phyloP scores from a whole-genome alignment of 2,797 vertebrate species.

The Gymnodraco acuticeps region DNA sequence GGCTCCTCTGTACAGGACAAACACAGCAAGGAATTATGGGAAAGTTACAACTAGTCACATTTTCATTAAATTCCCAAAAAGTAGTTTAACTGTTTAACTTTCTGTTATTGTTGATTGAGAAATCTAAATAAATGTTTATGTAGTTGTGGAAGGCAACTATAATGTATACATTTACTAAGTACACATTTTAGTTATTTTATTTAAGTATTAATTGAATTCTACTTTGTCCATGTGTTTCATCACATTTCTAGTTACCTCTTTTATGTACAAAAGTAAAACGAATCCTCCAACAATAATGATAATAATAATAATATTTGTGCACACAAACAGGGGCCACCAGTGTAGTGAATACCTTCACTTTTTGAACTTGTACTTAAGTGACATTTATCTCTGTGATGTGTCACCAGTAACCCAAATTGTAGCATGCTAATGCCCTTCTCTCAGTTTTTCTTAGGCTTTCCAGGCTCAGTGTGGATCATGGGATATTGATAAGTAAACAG shows the following conservation, averaged over 20 bases:
- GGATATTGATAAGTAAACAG: conserved; percentile 19
- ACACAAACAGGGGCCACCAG: background rate
- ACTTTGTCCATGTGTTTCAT: background rate
- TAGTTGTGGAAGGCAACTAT: background rate
- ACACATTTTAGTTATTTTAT: background rate
- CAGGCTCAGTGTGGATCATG: conserved; percentile 12
- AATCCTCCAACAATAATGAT: background rate
- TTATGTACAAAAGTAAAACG: too few species aligned
- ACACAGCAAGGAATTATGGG: conserved; percentile 40
- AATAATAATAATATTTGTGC: background rate
- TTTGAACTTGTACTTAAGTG: background rate
- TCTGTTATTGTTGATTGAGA: background rate
- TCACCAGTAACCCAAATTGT: conserved; percentile 7
- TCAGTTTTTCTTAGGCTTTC: conserved; percentile 6
- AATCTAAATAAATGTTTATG: background rate
- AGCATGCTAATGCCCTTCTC: conserved; percentile 5
- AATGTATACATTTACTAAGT: background rate
- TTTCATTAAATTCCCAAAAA: background rate
- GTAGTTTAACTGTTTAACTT: background rate
- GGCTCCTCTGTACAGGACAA: conserved; percentile 87
- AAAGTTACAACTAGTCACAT: background rate
- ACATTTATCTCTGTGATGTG: background rate
- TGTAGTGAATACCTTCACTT: background rate
- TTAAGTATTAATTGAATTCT: background rate
- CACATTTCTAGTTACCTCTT: background rate